Base-by-base conservation (phyloP, 2,888 invertebrate genomes). In the Girardia tigrina region DNA sequence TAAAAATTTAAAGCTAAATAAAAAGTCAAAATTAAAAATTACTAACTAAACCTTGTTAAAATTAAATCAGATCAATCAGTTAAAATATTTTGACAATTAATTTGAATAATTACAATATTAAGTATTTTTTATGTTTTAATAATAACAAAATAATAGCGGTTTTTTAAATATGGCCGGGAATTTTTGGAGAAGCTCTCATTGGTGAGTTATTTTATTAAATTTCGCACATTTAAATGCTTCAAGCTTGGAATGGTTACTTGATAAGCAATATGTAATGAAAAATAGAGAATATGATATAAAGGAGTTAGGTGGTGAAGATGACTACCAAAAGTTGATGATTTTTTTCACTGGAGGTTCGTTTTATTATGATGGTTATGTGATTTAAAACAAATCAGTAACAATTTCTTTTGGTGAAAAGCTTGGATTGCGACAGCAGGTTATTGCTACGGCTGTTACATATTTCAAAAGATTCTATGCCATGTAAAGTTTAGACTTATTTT, bases 381-480 rank as follows among this genome's bases (percentile, higher is more conserved):
- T n/a, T 77, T 12, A 27, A 12, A 77, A 77, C 78, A 78, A 85
- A 86, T 76, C 82, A 90, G 90, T 90, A 79, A 90, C 91, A 80
- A 90, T 91, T 84, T 89, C 92, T 72, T 86, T 98, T 42, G 97
- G 97, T 16, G 95, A 97, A 83, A 92, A 93, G 82, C 84, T 95
- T 29, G 95, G 95, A 84, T 87, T 97, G 28, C 88, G 94, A 16
- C 97, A 98, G 82, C 98, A 98, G 87, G 97, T 98, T 0, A 95
- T 98, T 80, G 97, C 97, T 0, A 97, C 97, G 6, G 97, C 95
- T 0, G 95, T 94, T n/a, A 93, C 97, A 0, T 98, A 97, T 84
- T 95, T 98, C 82, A 94, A 94, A 85, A 87, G 97, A 78, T 98
- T 97, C 86, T 98, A 97, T 85, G 27, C 28, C 12, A 36, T 36